These are phyloP conservation scores for Bombus breviceps DNA, from an alignment of 1,140 invertebrate species.

Conservation along the genomic window DNA sequence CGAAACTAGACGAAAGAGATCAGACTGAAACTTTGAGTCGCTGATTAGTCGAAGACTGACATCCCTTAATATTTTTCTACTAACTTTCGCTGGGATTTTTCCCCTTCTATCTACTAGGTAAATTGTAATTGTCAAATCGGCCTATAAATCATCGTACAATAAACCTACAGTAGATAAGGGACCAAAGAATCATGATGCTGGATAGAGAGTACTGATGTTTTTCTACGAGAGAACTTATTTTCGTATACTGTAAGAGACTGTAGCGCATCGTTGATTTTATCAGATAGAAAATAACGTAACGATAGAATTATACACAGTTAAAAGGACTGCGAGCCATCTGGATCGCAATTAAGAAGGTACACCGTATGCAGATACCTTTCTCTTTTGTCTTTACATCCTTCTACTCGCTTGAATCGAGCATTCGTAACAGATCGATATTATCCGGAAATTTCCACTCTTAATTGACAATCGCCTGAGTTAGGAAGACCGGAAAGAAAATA, in stretches of 20 bases:
- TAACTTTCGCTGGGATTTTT: neutral
- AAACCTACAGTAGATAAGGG: neutral
- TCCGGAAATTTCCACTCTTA: neutral
- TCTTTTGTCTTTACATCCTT: neutral
- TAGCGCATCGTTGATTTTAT: neutral
- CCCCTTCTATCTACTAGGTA: neutral
- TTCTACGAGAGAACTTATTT: neutral
- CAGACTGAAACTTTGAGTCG: neutral
- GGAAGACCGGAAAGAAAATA: neutral
- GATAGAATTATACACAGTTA: neutral
- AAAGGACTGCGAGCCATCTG: neutral
- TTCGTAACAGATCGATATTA: neutral
- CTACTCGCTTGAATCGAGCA: neutral
- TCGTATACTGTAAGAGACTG: neutral
- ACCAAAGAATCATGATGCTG: neutral
- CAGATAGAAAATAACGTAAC: neutral
- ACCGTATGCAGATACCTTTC: neutral
- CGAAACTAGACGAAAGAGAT: neutral
- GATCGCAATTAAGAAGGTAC: too few relatives aligned
- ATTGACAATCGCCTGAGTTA: neutral
- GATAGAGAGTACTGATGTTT: conserved; percentile 55
- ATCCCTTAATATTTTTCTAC: neutral
- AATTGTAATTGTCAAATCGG: neutral
- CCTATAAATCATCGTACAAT: neutral
- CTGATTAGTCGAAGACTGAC: neutral